Evolutionary conservation across 2,113 vertebrate species (phyloP), one percentile per base, ranked within the genome.

Genomic region (Pedetes capensis): DNA sequence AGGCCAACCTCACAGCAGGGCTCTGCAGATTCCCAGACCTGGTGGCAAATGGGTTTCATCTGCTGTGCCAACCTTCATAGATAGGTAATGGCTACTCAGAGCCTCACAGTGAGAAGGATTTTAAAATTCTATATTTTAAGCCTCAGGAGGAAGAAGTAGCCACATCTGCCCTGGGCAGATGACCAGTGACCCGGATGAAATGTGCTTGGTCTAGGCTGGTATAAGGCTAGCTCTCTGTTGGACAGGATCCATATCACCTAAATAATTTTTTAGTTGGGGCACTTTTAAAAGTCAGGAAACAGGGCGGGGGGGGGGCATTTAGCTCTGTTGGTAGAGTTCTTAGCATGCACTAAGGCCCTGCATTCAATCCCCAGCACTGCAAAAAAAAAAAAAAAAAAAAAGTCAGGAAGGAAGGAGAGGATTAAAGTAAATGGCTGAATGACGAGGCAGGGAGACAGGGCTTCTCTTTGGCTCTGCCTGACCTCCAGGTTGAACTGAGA

Each of bases 231-330:
- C 34, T 64, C 16, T 49, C 29, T 23, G 6, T 53, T 51, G 49
- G 27, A n/a, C 13, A n/a, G n/a, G n/a, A 10, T 86, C 80, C 47
- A 13, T 51, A 16, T 80, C 9, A 8, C 64, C 64, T 27, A 37
- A 64, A 37, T 53, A 39, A 63, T 74, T 42, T 82, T 81, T 18
- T 87, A 53, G 17, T 11, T 71, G 23, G 47, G 37, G 53, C 47
- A 68, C 29, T 64, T 51, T 74, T 87, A 49, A 87, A 93, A 9
- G 18, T 83, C 47, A 83, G 37, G 29, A 76, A n/a, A n/a, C n/a
- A n/a, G n/a, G n/a, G n/a, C n/a, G n/a, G n/a, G n/a, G n/a, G n/a
- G n/a, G n/a, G n/a, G n/a, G n/a, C n/a, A n/a, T n/a, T n/a, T n/a
- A n/a, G n/a, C n/a, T n/a, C n/a, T n/a, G n/a, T n/a, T n/a, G n/a